Percentiles rank a stretch among this genome's conserved stretches.
Conservation (phyloP, 2,797 vertebrate genomes). For the Chelon labrosus region DNA sequence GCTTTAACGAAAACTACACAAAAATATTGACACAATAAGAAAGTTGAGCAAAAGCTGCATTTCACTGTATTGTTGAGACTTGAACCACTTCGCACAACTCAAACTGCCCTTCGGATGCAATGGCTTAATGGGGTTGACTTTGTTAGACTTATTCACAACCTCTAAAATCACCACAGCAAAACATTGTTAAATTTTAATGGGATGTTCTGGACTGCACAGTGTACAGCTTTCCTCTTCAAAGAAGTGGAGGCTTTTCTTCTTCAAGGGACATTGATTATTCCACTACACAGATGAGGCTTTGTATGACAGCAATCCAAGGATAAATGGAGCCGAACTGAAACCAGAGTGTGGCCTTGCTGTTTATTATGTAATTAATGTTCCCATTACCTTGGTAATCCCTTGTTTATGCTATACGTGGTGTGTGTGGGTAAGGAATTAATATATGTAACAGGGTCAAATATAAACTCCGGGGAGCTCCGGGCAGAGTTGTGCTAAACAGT, state of each 20-base stretch:
- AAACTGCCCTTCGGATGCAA: conserved; percentile 7
- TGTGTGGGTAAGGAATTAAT: conserved; percentile 10
- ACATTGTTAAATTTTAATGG: conserved; percentile 47
- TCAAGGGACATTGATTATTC: conserved; percentile 46
- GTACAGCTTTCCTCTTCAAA: conserved; percentile 40
- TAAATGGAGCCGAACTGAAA: conserved; percentile 27
- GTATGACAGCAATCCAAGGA: conserved; percentile 50
- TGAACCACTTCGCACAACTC: background rate
- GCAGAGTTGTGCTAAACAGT: conserved; percentile 21
- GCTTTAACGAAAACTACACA: too few species aligned
- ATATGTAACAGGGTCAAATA: conserved; percentile 26
- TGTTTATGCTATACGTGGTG: conserved; percentile 3
- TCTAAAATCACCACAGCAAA: conserved; percentile 42
- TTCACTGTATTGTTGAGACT: background rate
- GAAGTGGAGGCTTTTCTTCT: conserved; percentile 21
- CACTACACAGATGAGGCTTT: conserved; percentile 42
- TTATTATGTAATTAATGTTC: conserved; percentile 42
- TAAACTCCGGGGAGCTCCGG: conserved; percentile 17
- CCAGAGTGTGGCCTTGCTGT: conserved; percentile 1
- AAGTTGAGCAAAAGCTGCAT: background rate
- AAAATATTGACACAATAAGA: background rate
- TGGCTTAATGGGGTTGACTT: conserved; percentile 1
- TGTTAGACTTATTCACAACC: conserved; percentile 25
- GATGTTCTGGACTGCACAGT: conserved; percentile 20
- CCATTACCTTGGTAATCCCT: conserved; percentile 17